Evolutionary conservation across 2,797 vertebrate species (phyloP).

Genomic region (Melopsittacus undulatus): DNA sequence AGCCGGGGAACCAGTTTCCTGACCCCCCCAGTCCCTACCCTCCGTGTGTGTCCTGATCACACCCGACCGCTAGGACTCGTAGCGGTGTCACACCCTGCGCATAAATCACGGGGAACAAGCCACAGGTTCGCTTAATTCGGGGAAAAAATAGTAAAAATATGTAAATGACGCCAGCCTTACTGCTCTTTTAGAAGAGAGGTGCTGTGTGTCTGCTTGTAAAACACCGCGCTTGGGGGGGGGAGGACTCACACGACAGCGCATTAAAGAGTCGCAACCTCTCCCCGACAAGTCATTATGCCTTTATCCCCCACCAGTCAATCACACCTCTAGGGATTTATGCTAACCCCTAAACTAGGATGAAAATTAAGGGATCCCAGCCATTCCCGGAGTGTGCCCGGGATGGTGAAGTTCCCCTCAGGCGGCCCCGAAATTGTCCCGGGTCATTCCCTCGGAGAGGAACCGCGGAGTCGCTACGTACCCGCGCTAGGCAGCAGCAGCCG

Average conservation of each 20-base stretch:
- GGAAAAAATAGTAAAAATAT: slow-evolving; percentile 11
- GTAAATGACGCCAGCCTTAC: neutral
- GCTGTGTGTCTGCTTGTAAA: neutral
- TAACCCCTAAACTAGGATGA: slow-evolving; percentile 53
- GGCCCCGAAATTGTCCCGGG: neutral
- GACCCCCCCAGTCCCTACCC: too few species aligned
- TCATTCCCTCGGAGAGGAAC: neutral
- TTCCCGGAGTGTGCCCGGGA: neutral
- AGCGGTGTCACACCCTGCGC: neutral
- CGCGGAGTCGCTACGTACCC: neutral
- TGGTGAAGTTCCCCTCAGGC: neutral
- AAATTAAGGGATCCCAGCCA: slow-evolving; percentile 47
- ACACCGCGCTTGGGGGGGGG: neutral
- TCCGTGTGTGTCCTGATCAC: neutral
- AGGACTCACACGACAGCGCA: neutral
- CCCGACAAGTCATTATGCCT: slow-evolving; percentile 65
- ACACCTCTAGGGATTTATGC: slow-evolving; percentile 60
- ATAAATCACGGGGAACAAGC: neutral
- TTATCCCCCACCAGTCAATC: slow-evolving; percentile 71
- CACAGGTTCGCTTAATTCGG: neutral
- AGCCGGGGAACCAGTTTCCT: accelerated
- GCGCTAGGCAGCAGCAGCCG: neutral
- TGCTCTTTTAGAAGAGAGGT: neutral
- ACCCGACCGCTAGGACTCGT: neutral
- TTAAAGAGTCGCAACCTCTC: slow-evolving; percentile 48